Evolutionary conservation across 1,140 invertebrate genomes (phyloP).

Genomic region (Caerostris extrusa): DNA sequence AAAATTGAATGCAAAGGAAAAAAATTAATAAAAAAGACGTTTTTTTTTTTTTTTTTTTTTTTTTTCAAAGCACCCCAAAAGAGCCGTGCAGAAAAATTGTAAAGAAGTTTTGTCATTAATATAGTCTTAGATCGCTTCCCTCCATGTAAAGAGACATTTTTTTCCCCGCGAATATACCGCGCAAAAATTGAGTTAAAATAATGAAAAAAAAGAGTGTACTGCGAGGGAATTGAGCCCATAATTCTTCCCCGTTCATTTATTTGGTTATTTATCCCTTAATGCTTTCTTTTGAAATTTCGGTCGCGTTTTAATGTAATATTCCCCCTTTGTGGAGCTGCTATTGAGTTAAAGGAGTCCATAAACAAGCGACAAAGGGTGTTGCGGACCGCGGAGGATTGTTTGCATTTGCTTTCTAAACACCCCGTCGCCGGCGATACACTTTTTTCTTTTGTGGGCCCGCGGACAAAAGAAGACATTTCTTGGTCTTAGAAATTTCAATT

Average conservation of each 20-base stretch:
- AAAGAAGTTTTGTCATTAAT: conserved; percentile 71
- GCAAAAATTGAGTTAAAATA: background rate
- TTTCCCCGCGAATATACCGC: background rate
- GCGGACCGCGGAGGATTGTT: conserved; percentile 42
- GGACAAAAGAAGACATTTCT: background rate
- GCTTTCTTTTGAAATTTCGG: conserved; percentile 64
- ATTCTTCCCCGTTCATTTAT: conserved; percentile 49
- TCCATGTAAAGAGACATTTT: conserved; percentile 27
- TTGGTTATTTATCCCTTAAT: conserved; percentile 54
- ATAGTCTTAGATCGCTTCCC: conserved; percentile 32
- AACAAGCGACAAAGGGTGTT: conserved; percentile 54
- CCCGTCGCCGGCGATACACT: conserved; percentile 34
- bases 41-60: conserved; percentile 42
- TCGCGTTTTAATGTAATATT: conserved; percentile 66
- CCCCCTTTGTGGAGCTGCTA: conserved; percentile 33
- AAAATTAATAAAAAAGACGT: background rate
- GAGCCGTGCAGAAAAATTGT: conserved; percentile 23
- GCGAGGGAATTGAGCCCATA: conserved; percentile 37
- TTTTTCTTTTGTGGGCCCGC: background rate
- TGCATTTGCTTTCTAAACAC: conserved; percentile 62
- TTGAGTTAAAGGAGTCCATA: conserved; percentile 65
- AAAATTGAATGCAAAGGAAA: conserved; percentile 38
- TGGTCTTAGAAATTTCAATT: conserved; percentile 7
- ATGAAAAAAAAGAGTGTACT: background rate
- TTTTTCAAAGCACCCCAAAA: background rate